Base-by-base conservation (phyloP, 2,797 vertebrate species). In the Coregonus ussuriensis region DNA sequence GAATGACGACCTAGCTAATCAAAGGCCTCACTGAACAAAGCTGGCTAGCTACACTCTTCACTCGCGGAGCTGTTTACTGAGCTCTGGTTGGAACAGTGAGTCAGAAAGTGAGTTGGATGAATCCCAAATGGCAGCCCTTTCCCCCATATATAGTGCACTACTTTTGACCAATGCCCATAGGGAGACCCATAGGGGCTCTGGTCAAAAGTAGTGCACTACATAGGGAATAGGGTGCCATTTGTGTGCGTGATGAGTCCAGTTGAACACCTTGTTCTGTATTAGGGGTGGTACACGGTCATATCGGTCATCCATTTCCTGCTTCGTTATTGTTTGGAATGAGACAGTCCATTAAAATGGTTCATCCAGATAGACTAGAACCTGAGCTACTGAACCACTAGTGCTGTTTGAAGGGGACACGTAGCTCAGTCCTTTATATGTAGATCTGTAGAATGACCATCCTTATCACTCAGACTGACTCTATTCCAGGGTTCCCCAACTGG, bases 1-100 rank as follows among this genome's bases (percentile, higher is more conserved):
- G 72, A 74, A 76, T 53, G 74, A 77, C 47, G 5, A 47, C 11
- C 6, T 65, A 21, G 21, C 70, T 15, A 72, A 79, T 76, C 70
- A 71, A 72, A 76, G 35, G 66, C 67, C 29, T 54, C 62, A 52
- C 13, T 53, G 66, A n/a, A 72, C 67, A 63, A 74, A 74, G 53
- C 68, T n/a, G 33, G 16, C 70, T 52, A 15, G 70, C 52, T n/a
- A 6, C 21, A 7, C 21, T 25, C 59, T 25, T 21, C 21, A 52
- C 21, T 21, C 18, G 31, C 1, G 29, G 25, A 41, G 62, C 4
- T 67, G 59, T 75, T 75, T 66, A 66, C 74, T 6, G 21, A 51
- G 15, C 37, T 52, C 21, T 25, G 74, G 25, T 15, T 15, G 18
- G 74, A 66, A 53, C 74, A 29, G 21, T 31, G 74, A 75, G 21